Percentiles rank a stretch among this genome's conserved stretches.
Evolutionary conservation across 2,888 invertebrate genomes (phyloP).

Genomic region (Acronicta alni): DNA sequence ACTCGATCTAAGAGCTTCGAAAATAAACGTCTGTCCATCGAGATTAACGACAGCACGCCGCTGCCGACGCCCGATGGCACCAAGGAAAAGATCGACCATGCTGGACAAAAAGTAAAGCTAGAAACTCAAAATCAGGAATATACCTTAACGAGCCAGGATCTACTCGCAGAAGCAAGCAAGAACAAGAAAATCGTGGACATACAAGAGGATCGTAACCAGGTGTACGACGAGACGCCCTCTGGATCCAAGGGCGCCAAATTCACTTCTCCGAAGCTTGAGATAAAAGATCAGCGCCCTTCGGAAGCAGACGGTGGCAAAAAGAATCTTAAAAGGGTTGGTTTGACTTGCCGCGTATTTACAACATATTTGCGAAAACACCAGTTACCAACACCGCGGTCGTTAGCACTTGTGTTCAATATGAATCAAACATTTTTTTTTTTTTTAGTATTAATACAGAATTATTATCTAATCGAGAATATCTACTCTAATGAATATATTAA

Average conservation of each 20-base stretch:
- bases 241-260: conserved; percentile 55
- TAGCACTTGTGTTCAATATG: too few relatives aligned
- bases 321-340: conserved; percentile 79
- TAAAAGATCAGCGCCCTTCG: conserved; percentile 56
- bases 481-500: too few relatives aligned
- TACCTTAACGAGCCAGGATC: conserved; percentile 32
- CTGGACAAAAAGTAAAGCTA: conserved; percentile 56
- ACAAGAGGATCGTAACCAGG: conserved; percentile 70
- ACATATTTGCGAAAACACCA: neutral
- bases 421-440: too few relatives aligned
- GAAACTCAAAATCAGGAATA: conserved; percentile 50
- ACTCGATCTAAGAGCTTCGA: conserved; percentile 79
- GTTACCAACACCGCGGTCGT: too few relatives aligned
- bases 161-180: conserved; percentile 49
- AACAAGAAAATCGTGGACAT: conserved; percentile 71
- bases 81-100: conserved; percentile 62
- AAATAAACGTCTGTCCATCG: conserved; percentile 68
- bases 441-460: too few relatives aligned
- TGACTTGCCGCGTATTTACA: neutral
- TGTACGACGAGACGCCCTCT: conserved; percentile 61
- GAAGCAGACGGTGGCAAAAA: conserved; percentile 68
- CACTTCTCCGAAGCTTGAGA: conserved; percentile 51
- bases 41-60: conserved; percentile 72
- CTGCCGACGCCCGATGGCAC: conserved; percentile 74
- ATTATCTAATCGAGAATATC: too few relatives aligned